A percentile compares a stretch with the other conserved stretches of the same genome.
These are phyloP conservation scores for Pionites leucogaster DNA, from an alignment of 2,113 vertebrate genomes.

Conservation along the genomic window DNA sequence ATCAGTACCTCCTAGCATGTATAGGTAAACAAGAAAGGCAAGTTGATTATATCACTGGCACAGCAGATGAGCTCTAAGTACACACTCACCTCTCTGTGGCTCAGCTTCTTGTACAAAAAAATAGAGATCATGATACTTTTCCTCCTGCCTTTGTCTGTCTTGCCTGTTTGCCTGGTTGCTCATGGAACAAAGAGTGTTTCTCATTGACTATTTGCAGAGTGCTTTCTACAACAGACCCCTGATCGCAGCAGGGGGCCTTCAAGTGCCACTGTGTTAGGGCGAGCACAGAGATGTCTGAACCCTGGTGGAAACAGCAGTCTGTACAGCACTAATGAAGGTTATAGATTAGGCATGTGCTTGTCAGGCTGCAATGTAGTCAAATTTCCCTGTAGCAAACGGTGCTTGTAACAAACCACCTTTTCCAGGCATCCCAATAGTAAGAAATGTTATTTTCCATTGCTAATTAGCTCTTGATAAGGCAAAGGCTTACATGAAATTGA, in stretches of 20 bases:
- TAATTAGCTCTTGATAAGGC: conserved; percentile 2
- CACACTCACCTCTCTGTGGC: not conserved
- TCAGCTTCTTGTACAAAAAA: not conserved
- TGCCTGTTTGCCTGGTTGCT: not conserved
- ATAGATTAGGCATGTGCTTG: not conserved
- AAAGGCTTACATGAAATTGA: not conserved
- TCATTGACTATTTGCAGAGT: not conserved
- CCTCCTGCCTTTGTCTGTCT: not conserved
- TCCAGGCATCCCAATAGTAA: not conserved
- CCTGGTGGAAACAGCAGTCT: not conserved
- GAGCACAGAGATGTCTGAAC: not conserved
- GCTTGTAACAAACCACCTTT: not conserved
- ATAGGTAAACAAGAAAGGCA: not conserved
- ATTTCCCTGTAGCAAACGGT: not conserved
- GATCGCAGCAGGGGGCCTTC: not conserved
- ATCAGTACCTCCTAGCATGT: not conserved
- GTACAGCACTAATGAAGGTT: not conserved
- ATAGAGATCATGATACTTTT: not conserved
- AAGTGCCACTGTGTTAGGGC: rapidly evolving
- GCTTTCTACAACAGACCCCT: not conserved
- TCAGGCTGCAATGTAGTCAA: not conserved
- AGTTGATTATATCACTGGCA: not conserved
- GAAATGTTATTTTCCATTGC: not conserved
- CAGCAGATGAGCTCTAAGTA: not conserved
- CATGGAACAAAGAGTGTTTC: not conserved